Percentiles rank a stretch among this genome's conserved stretches.
phyloP scores from a whole-genome alignment of 2,797 vertebrate species.

The Gymnopithys bicolor region DNA sequence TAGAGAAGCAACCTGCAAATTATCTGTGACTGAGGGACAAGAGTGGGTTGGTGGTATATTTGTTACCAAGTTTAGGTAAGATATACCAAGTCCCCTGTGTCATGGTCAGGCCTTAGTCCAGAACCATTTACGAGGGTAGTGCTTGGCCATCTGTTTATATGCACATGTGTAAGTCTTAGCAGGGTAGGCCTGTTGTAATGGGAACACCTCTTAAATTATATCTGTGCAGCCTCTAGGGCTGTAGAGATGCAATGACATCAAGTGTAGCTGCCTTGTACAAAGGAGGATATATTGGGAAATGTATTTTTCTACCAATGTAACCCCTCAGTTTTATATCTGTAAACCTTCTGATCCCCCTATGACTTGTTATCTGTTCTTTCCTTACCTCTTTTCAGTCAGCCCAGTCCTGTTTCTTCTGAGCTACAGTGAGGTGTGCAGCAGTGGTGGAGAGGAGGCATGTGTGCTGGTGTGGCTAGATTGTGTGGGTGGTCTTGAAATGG shows the following conservation, averaged over 20 bases:
- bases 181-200: background rate
- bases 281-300: background rate
- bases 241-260: background rate
- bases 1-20: background rate
- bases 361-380: background rate
- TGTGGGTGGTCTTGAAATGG: background rate
- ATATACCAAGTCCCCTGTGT: background rate
- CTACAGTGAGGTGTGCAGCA: background rate
- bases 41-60: background rate
- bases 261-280: background rate
- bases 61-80: background rate
- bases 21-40: background rate
- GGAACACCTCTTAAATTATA: background rate
- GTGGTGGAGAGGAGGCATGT: rapidly evolving
- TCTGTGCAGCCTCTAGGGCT: background rate
- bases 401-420: background rate
- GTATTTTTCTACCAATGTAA: background rate
- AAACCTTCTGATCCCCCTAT: background rate
- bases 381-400: background rate
- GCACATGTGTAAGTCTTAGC: background rate
- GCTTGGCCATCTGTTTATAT: background rate
- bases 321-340: background rate
- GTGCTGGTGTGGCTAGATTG: rapidly evolving
- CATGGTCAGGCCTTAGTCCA: background rate
- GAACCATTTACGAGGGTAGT: rapidly evolving